Evolutionary conservation across 2,113 vertebrate species (phyloP), one percentile per base, ranked within the genome.

Genomic region (Chaenocephalus aceratus): DNA sequence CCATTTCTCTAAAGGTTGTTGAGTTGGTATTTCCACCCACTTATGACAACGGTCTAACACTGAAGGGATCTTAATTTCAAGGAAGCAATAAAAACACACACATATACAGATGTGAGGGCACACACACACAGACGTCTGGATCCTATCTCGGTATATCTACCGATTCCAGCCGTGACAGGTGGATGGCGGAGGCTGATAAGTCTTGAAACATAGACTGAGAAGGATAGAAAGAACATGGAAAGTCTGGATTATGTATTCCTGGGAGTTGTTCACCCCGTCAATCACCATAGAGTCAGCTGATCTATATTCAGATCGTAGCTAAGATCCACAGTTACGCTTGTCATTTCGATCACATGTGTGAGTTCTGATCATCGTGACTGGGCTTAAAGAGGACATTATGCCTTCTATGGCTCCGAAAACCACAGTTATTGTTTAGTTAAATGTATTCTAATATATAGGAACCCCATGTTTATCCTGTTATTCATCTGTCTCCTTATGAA

Each of bases 21-120:
- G 36, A 77, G 68, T 69, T 80, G 74, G 60, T 71, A 80, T 89
- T 86, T 80, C 61, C 77, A 78, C 46, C 56, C 6, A 75, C 36
- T 41, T 41, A 68, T 84, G 77, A 89, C 82, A 88, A 86, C 64
- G 61, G 72, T 52, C 81, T 74, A 76, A 84, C 79, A 75, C 68
- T 53, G 67, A 63, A 81, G 66, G 76, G 61, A 79, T 84, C 10
- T 5, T 65, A 71, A 86, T 89, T 83, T 86, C 59, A 57, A 73
- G 56, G 46, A 86, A 89, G 75, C 72, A 61, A 58, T 10, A 59
- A 14, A 18, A 53, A 45, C 51, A 44, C 6, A n/a, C 15, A 4
- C 26, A 56, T 10, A 72, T n/a, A 54, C 10, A 57, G n/a, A 61
- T n/a, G 61, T 49, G 48, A 45, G 12, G 2, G 72, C 49, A 75